A percentile compares a stretch with the other conserved stretches of the same genome.
Evolutionary conservation across 2,113 vertebrate genomes (phyloP).

Genomic region (Lagopus muta): DNA sequence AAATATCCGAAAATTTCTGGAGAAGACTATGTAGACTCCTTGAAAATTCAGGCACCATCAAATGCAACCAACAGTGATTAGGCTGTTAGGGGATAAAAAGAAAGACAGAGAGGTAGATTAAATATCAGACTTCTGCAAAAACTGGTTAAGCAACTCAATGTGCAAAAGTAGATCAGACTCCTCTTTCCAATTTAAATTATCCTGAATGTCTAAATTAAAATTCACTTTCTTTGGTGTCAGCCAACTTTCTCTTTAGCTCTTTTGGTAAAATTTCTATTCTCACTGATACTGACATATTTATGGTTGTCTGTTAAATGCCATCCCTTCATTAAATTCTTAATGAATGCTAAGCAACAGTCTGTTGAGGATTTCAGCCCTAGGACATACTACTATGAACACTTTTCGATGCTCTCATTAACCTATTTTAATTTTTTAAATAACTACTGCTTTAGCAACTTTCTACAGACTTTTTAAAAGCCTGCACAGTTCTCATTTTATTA

Average conservation of each 20-base stretch:
- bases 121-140: slow-evolving; percentile 36
- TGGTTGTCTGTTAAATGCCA: not conserved
- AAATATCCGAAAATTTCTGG: slow-evolving; percentile 81
- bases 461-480: not conserved
- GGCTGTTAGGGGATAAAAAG: slow-evolving; percentile 73
- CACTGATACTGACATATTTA: slow-evolving; percentile 5
- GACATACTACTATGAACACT: not conserved
- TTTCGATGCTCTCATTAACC: not conserved
- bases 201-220: slow-evolving; percentile 18
- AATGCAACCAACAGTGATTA: slow-evolving; percentile 81
- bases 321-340: slow-evolving; percentile 4
- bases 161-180: slow-evolving; percentile 35
- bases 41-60: slow-evolving; percentile 82
- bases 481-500: not conserved
- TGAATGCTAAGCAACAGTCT: not conserved
- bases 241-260: slow-evolving; percentile 10
- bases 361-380: not conserved
- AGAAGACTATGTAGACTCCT: slow-evolving; percentile 78
- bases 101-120: slow-evolving; percentile 43
- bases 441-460: not conserved
- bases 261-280: not conserved
- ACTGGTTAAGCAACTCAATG: slow-evolving; percentile 13
- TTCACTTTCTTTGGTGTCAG: not conserved
- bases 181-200: slow-evolving; percentile 33
- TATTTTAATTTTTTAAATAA: not conserved